Conservation (phyloP, 2,113 vertebrate genomes). For the Corythornis cristatus region DNA sequence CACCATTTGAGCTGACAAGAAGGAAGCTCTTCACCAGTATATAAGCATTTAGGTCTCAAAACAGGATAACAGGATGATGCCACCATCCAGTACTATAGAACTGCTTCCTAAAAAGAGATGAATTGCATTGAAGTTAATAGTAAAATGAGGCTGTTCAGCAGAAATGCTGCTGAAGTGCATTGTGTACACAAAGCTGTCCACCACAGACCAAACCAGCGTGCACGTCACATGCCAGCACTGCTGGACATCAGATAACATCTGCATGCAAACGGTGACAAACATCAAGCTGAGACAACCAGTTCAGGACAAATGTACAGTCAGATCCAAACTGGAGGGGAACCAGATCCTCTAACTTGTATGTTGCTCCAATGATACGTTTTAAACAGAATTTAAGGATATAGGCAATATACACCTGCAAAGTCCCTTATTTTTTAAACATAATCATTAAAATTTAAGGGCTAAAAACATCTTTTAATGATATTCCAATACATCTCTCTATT, state of each 20-base stretch:
- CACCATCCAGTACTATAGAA: neutral
- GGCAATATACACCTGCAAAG: neutral
- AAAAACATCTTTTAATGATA: neutral
- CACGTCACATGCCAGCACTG: constrained; percentile 17
- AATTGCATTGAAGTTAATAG: neutral
- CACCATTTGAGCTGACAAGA: neutral
- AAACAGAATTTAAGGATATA: neutral
- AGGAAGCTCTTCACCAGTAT: neutral
- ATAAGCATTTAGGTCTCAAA: neutral
- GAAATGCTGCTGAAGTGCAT: neutral
- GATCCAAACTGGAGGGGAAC: neutral
- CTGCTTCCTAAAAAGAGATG: neutral
- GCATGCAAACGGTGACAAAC: constrained; percentile 59
- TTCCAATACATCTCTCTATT: neutral
- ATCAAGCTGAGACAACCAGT: neutral
- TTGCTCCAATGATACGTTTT: neutral
- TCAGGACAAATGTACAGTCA: neutral
- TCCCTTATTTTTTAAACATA: neutral
- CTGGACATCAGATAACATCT: constrained; percentile 4
- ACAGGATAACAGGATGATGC: neutral
- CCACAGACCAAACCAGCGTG: constrained; percentile 53
- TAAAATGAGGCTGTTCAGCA: neutral
- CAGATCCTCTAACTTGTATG: neutral
- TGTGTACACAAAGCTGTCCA: neutral
- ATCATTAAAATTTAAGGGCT: neutral